phyloP scores from a whole-genome alignment of 2,113 vertebrate species.

The Dromaius novaehollandiae region DNA sequence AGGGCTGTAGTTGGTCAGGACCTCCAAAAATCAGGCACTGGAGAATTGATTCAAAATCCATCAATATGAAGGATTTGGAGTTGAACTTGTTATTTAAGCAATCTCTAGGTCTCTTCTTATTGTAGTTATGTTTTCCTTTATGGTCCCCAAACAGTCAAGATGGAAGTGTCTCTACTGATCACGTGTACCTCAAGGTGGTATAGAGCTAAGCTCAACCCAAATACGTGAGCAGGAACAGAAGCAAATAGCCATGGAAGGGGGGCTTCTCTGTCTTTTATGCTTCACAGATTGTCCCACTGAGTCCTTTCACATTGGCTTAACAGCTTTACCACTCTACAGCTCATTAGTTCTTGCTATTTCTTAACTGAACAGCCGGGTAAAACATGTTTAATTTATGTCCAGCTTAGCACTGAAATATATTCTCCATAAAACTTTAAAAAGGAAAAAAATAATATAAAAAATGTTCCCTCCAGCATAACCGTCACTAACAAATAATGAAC shows the following conservation, averaged over 20 bases:
- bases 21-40: not conserved
- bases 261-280: constrained; percentile 8
- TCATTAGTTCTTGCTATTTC: constrained; percentile 62
- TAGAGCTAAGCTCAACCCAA: not conserved
- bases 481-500: constrained; percentile 45
- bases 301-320: constrained; percentile 32
- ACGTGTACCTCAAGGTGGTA: not conserved
- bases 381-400: constrained; percentile 56
- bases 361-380: constrained; percentile 25
- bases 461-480: not conserved
- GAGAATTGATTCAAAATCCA: not conserved
- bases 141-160: not conserved
- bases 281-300: constrained; percentile 24
- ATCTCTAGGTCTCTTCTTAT: not conserved
- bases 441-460: constrained; percentile 39
- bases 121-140: not conserved
- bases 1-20: not conserved
- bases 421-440: constrained; percentile 54
- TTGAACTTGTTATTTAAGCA: not conserved
- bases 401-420: constrained; percentile 40
- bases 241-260: not conserved
- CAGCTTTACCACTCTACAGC: constrained; percentile 38
- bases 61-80: not conserved
- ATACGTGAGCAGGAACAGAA: not conserved
- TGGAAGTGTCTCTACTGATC: not conserved